Evolutionary conservation across 2,113 vertebrate genomes (phyloP).

Genomic region (Brachirus orientalis): DNA sequence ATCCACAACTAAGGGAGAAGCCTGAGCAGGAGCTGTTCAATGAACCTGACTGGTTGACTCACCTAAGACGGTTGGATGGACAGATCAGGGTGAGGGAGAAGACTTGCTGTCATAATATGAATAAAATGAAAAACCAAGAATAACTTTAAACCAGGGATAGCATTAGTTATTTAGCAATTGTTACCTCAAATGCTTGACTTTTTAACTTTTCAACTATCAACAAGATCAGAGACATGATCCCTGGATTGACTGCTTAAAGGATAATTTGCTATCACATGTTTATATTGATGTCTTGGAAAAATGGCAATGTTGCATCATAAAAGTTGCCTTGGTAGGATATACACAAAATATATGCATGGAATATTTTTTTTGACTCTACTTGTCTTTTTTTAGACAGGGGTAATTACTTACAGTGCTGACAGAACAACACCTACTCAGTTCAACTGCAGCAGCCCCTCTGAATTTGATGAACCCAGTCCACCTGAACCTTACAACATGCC

Average conservation of each 20-base stretch:
- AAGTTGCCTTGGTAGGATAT: no score
- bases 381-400: conserved; percentile 84
- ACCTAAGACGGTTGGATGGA: conserved; percentile 84
- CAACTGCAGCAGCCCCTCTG: conserved; percentile 87
- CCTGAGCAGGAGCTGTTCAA: conserved; percentile 92
- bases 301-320: no score
- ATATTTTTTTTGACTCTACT: not conserved
- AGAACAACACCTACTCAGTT: conserved; percentile 84
- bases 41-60: conserved; percentile 89
- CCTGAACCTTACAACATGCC: conserved; percentile 74
- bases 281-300: no score
- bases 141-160: no score
- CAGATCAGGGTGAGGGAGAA: conserved; percentile 86
- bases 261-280: no score
- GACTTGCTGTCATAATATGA: not conserved
- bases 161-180: no score
- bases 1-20: conserved; percentile 94
- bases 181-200: no score
- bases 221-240: no score
- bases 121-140: not conserved
- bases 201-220: no score
- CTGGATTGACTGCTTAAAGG: no score
- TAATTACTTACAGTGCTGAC: conserved; percentile 77
- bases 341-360: not conserved
- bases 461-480: conserved; percentile 82